These are phyloP conservation scores for Regulus satrapa DNA, from an alignment of 2,113 vertebrate genomes.

Conservation along the genomic window DNA sequence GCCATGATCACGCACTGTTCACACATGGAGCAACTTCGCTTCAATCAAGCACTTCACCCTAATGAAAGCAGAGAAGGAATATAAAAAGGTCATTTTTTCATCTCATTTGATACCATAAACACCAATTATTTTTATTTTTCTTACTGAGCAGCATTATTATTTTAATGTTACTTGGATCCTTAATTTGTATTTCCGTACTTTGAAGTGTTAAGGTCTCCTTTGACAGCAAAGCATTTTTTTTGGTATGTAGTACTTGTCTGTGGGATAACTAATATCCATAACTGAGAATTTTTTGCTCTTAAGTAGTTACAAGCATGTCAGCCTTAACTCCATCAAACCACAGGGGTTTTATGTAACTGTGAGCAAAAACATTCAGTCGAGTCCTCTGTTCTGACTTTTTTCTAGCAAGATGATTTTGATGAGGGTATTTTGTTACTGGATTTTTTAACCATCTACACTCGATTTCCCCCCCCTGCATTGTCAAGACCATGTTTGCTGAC, in stretches of 20 bases:
- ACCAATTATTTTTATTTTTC: background rate
- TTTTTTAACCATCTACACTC: background rate
- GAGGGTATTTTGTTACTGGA: background rate
- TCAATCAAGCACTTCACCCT: background rate
- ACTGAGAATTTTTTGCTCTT: background rate
- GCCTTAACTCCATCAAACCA: background rate
- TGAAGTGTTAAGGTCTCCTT: background rate
- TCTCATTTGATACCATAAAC: background rate
- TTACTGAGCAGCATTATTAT: background rate
- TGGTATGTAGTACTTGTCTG: background rate
- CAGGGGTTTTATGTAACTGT: background rate
- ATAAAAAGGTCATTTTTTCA: background rate
- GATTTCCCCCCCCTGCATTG: no score
- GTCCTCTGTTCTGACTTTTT: background rate
- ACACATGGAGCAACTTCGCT: background rate
- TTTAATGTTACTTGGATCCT: background rate
- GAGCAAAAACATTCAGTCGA: background rate
- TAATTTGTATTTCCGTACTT: background rate
- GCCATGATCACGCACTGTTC: background rate
- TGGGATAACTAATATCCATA: background rate
- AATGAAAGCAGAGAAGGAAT: background rate
- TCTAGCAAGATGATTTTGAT: background rate
- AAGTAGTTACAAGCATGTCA: background rate
- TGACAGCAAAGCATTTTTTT: background rate
- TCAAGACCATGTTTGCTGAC: background rate